These are phyloP conservation scores for Pogonocichla stellata DNA, from an alignment of 2,113 vertebrate genomes.

Conservation along the genomic window DNA sequence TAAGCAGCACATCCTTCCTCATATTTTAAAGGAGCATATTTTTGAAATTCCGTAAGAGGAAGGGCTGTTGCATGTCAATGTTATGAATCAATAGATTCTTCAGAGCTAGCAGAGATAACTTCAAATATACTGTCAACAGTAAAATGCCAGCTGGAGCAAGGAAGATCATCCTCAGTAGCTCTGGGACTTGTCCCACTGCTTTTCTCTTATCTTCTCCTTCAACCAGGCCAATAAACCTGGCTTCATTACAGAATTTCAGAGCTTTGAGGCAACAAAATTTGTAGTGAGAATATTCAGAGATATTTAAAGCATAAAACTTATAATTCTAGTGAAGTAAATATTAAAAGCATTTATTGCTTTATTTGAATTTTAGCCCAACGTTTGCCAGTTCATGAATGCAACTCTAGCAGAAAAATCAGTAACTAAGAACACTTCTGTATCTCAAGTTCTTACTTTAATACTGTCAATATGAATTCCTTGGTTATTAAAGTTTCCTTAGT, in stretches of 20 bases:
- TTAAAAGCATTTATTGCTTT: neutral
- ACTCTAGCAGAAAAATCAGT: neutral
- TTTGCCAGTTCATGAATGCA: neutral
- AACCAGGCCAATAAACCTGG: neutral
- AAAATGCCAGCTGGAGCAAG: neutral
- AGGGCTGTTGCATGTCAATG: neutral
- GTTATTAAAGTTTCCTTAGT: neutral
- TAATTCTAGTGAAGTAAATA: neutral
- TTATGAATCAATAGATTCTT: neutral
- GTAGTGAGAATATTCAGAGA: neutral
- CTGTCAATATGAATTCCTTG: neutral
- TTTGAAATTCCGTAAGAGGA: neutral
- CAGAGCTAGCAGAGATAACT: neutral
- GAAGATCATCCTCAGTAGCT: neutral
- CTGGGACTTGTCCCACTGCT: neutral
- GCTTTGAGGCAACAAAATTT: neutral
- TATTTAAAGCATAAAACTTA: neutral
- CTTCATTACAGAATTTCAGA: neutral
- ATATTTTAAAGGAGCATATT: neutral
- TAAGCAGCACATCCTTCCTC: neutral
- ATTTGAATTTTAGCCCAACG: neutral
- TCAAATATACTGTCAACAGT: neutral
- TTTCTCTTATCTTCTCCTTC: neutral
- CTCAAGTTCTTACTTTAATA: neutral
- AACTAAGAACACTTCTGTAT: neutral